These are phyloP conservation scores for Euphydryas editha DNA, from an alignment of 2,888 invertebrate species.

Conservation along the genomic window DNA sequence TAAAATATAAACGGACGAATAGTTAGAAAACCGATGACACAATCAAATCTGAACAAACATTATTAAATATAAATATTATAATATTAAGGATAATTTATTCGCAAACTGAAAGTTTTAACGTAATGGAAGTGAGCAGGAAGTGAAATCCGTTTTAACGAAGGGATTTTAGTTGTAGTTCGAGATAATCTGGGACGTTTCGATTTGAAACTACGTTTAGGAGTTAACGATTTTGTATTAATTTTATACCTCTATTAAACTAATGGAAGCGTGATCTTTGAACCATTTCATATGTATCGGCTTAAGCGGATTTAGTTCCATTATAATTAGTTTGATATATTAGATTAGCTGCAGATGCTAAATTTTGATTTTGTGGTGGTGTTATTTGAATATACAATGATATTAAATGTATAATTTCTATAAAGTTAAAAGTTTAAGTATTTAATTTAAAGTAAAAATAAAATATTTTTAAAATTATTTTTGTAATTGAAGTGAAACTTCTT, in stretches of 20 bases:
- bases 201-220: slow-evolving; percentile 46
- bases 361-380: too few species aligned
- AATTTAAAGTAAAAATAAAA: too few species aligned
- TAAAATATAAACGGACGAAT: not conserved
- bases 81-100: slow-evolving; percentile 34
- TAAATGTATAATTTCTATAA: too few species aligned
- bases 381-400: too few species aligned
- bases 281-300: slow-evolving; percentile 7
- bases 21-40: not conserved
- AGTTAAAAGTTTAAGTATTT: too few species aligned
- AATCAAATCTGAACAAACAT: slow-evolving; percentile 21
- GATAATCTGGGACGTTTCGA: slow-evolving; percentile 53
- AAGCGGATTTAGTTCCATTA: slow-evolving; percentile 8
- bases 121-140: slow-evolving; percentile 47
- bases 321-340: slow-evolving; percentile 11
- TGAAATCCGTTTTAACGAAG: slow-evolving; percentile 59
- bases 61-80: slow-evolving; percentile 29
- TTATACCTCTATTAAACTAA: slow-evolving; percentile 39
- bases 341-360: too few species aligned
- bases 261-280: slow-evolving; percentile 13
- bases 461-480: too few species aligned
- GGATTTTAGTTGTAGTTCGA: slow-evolving; percentile 56
- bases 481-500: too few species aligned
- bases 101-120: slow-evolving; percentile 44
- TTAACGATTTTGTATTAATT: slow-evolving; percentile 56